A percentile compares a stretch with the other conserved stretches of the same genome.
Evolutionary conservation across 1,140 invertebrate genomes (phyloP).

Genomic region (Portunus trituberculatus): DNA sequence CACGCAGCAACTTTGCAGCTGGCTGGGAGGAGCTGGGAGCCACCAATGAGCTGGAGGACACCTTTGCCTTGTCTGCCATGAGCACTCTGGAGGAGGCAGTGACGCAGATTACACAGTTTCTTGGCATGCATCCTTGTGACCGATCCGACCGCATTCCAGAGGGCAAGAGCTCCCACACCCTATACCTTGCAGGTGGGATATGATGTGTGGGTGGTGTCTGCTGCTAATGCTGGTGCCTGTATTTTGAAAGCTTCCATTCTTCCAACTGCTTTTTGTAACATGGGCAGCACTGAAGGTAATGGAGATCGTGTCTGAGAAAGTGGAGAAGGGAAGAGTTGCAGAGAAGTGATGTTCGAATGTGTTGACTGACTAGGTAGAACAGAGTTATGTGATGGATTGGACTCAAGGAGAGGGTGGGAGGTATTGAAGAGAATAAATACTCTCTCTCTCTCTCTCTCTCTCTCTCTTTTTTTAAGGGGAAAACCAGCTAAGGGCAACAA

Average conservation of each 20-base stretch:
- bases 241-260: neutral
- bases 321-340: too few species aligned
- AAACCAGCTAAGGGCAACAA: too few species aligned
- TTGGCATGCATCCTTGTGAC: constrained; percentile 94
- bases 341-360: too few species aligned
- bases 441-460: too few species aligned
- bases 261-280: neutral
- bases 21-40: constrained; percentile 88
- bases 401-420: too few species aligned
- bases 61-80: constrained; percentile 91
- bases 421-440: too few species aligned
- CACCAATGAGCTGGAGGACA: constrained; percentile 92
- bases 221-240: neutral
- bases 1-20: constrained; percentile 85
- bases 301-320: too few species aligned
- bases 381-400: too few species aligned
- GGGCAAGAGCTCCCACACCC: constrained; percentile 90
- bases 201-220: neutral
- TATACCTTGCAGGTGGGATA: constrained; percentile 87
- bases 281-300: too few species aligned
- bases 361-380: too few species aligned
- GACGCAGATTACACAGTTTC: constrained; percentile 91
- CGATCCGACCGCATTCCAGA: constrained; percentile 91
- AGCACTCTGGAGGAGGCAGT: constrained; percentile 92
- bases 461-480: too few species aligned